Evolutionary conservation across 2,113 vertebrate species (phyloP), one percentile per base, ranked within the genome.

Genomic region (Eptesicus fuscus): DNA sequence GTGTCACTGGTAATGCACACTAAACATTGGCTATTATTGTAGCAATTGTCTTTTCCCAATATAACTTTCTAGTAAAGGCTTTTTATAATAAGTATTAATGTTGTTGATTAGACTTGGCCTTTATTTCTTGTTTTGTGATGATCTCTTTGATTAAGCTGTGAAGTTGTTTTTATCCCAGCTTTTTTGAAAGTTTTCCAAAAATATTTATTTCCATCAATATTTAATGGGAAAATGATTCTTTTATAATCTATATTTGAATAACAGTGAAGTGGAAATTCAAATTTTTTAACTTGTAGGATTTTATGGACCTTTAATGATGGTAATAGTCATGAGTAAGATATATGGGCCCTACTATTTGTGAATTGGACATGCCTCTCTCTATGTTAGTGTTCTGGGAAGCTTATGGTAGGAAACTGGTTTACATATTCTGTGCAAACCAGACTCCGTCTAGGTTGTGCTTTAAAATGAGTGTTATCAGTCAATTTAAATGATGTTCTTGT

Each of bases 151-250:
- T 71, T 95, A 63, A 86, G 5, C 90, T 96, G 47, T 79, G 49
- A 89, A 83, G 92, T 92, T 69, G 18, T 83, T 95, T 88, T 95
- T 53, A 65, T 91, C 4, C 30, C 37, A 92, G 13, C 5, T 23
- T 82, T 87, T 83, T 23, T 10, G 2, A 77, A 80, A 90, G 28
- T 30, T 77, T 83, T 70, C 32, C 28, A 49, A 40, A 59, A 71
- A 84, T 71, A 32, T 20, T 78, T 65, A 65, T 65, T 65, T 65
- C 63, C 30, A 10, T n/a, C 83, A 71, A 76, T 83, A 70, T 70
- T 70, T 90, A 35, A 63, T 83, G 22, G 18, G 73, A 40, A 76
- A 92, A 69, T 20, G 28, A 5, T 94, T 83, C 9, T 74, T 90
- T 88, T 85, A 37, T 82, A 77, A 40, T 77, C 17, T 35, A 6